Conservation (phyloP, 1,140 invertebrate genomes). For the Eupeodes corollae region DNA sequence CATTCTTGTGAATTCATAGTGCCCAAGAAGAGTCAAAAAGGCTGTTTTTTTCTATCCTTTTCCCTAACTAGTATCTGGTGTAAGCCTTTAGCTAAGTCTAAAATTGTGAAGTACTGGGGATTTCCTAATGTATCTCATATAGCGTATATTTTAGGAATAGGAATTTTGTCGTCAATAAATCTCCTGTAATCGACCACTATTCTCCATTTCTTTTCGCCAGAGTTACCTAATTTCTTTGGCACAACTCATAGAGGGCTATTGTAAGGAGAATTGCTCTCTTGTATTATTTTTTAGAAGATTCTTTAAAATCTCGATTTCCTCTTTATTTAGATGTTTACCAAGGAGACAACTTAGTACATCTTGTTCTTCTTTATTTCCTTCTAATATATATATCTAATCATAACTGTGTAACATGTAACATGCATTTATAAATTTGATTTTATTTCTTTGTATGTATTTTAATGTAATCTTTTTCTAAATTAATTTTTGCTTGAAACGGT, state of each 20-base stretch:
- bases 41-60: constrained; percentile 7
- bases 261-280: too few relatives aligned
- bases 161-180: constrained; percentile 8
- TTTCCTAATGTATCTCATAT: constrained; percentile 2
- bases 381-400: not conserved
- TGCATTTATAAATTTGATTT: not conserved
- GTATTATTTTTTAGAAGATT: constrained; percentile 5
- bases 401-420: not conserved
- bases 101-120: not conserved
- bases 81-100: constrained; percentile 30
- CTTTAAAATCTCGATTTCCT: not conserved
- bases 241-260: too few relatives aligned
- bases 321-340: not conserved
- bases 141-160: not conserved
- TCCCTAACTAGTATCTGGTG: constrained; percentile 12
- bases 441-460: not conserved
- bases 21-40: constrained; percentile 5
- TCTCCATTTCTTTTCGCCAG: too few relatives aligned
- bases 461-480: too few relatives aligned
- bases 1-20: constrained; percentile 17
- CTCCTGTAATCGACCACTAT: constrained; percentile 26
- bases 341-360: not conserved
- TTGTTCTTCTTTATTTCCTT: not conserved
- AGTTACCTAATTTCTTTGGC: too few relatives aligned
- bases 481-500: too few relatives aligned